Evolutionary conservation across 2,113 vertebrate species (phyloP), one percentile per base, ranked within the genome.

Genomic region (Micromys minutus): DNA sequence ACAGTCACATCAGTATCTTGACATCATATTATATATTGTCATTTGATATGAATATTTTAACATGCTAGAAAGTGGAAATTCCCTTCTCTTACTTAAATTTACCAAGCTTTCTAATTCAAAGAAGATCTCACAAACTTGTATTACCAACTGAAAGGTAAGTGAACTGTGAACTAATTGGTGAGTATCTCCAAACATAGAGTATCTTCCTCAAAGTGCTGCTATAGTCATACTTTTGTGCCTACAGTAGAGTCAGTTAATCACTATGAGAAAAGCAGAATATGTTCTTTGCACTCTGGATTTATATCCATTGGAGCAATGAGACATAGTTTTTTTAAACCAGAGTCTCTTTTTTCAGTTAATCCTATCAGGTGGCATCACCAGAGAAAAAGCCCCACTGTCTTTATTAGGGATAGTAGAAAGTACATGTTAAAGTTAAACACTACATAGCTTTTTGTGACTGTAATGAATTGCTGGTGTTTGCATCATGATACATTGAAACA

Each of bases 81-180:
- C 0, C 6, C 45, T 79, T 92, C 55, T 50, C 50, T 39, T 55
- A 31, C 36, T 91, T 94, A 45, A 61, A n/a, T 47, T 92, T 55
- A 65, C 39, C 26, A 90, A 77, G 26, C 10, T 19, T 39, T 96
- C 92, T 91, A 90, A 7, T 79, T 95, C 39, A 94, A 93, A 61
- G 4, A 65, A 63, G 39, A 77, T 81, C 89, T 71, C 36, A 34
- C 7, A 93, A 94, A 42, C 6, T 11, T 77, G 26, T 15, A 72
- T 47, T 92, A 71, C 90, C 86, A 93, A 76, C 36, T 31, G 63
- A 52, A 72, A 92, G 19, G 16, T 65, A 76, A 95, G 45, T 61
- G 3, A 36, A 45, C 21, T 50, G 10, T 55, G 45, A 42, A 75
- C 22, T 87, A 57, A 67, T 57, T n/a, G 47, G 42, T n/a, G 87